Evolutionary conservation across 2,797 vertebrate genomes (phyloP).

Genomic region (Pangasius mekongensis): DNA sequence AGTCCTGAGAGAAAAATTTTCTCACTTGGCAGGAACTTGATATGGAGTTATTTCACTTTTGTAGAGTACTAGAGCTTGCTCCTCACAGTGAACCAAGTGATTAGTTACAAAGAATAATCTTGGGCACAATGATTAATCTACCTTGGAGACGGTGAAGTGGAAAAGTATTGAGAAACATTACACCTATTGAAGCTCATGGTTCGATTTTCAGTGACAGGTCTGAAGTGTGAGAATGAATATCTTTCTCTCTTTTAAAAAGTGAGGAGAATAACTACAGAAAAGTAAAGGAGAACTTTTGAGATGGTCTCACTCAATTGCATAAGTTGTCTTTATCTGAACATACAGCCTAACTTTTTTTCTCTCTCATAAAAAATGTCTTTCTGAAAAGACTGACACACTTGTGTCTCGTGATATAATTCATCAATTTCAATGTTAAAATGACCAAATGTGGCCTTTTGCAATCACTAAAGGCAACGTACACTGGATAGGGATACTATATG

Average conservation of each 20-base stretch:
- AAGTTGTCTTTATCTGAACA: neutral
- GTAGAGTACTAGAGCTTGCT: slow-evolving; percentile 70
- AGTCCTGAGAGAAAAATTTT: slow-evolving; percentile 66
- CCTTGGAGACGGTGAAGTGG: slow-evolving; percentile 70
- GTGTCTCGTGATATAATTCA: neutral
- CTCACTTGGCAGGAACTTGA: slow-evolving; percentile 64
- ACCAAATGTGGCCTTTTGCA: neutral
- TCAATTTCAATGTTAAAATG: neutral
- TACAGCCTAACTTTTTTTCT: neutral
- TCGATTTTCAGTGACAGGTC: slow-evolving; percentile 68
- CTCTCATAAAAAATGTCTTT: neutral
- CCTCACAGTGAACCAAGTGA: slow-evolving; percentile 73
- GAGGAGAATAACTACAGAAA: slow-evolving; percentile 47
- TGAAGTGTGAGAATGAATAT: slow-evolving; percentile 66
- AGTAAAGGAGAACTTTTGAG: slow-evolving; percentile 29
- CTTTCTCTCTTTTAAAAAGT: slow-evolving; percentile 66
- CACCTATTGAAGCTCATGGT: slow-evolving; percentile 64
- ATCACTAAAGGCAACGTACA: neutral
- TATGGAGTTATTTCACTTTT: slow-evolving; percentile 67
- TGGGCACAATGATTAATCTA: slow-evolving; percentile 69
- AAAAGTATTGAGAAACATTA: slow-evolving; percentile 72
- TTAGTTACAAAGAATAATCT: slow-evolving; percentile 78
- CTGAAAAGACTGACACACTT: neutral
- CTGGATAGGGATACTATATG: neutral
- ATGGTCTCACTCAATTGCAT: slow-evolving; percentile 1